Base-by-base conservation (phyloP, 2,113 vertebrate genomes). In the Verasper variegatus region DNA sequence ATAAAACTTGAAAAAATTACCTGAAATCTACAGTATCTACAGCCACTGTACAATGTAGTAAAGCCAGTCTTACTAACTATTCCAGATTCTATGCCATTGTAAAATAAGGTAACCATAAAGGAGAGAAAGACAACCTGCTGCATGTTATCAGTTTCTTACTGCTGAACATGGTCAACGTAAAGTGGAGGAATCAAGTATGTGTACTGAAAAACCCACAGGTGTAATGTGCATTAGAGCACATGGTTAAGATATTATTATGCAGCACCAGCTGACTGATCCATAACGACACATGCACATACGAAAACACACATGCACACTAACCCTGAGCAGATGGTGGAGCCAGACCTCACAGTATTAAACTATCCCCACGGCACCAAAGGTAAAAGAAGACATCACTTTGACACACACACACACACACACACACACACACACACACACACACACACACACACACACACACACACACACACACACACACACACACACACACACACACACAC, bases 271-370 rank as follows among this genome's bases (percentile, higher is more conserved):
- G 78, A 83, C 62, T 68, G 81, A 74, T 73, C 37, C 68, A 54
- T 63, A 70, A 71, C 63, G 4, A 79, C 61, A 40, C 73, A 66
- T 26, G 68, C 69, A 66, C 66, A 57, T 66, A 49, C 58, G 68
- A 55, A 84, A 74, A 73, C 74, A 83, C 75, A 73, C 80, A 75
- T 55, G 67, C 69, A 75, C 72, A 47, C 52, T 64, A 74, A 84
- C 85, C 82, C 78, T 1, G 57, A 91, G 82, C 90, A 92, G 88
- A 91, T 90, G 89, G 87, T 18, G 54, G 26, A 86, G 78, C 42
- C 88, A 91, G 91, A 87, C 83, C 89, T 75, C 60, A 75, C 68
- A 64, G 71, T 82, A 80, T 69, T 82, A 61, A 78, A 86, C 56
- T 60, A 87, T 57, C 68, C 83, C 77, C 85, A 78, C 63, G 69